Conservation (phyloP, 2,888 invertebrate species). For the Chromoteleia sp. region DNA sequence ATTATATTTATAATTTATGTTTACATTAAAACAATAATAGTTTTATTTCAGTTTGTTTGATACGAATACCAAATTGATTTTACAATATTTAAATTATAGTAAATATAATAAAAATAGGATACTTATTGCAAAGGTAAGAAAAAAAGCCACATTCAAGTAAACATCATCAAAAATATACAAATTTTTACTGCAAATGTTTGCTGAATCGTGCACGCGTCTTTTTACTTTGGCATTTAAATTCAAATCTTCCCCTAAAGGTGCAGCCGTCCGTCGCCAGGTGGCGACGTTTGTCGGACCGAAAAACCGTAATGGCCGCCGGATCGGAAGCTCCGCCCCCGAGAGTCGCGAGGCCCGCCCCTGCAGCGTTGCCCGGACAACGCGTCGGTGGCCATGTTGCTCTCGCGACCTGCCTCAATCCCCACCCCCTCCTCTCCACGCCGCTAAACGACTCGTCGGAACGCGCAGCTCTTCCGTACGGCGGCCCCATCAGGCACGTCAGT, state of each 20-base stretch:
- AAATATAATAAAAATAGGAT: no score
- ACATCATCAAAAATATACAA: no score
- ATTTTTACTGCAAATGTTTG: no score
- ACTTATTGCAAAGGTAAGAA: no score
- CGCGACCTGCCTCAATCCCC: conserved; percentile 81
- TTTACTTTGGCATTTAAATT: conserved; percentile 16
- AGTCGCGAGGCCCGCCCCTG: conserved; percentile 67
- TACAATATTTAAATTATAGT: no score
- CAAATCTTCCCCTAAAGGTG: conserved; percentile 38
- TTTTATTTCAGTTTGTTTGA: no score
- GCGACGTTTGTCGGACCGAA: conserved; percentile 78
- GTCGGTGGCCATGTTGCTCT: conserved; percentile 79
- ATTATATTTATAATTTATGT: no score
- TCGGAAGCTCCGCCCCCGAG: conserved; percentile 77
- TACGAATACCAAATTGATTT: no score
- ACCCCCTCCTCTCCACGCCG: conserved; percentile 62
- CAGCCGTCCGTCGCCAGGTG: conserved; percentile 73
- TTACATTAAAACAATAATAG: no score
- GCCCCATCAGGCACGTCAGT: conserved; percentile 34
- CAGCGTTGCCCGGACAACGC: conserved; percentile 78
- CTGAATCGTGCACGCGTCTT: no score
- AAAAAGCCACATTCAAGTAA: no score
- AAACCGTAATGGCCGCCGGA: conserved; percentile 79
- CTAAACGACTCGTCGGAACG: conserved; percentile 50
- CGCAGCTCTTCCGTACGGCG: conserved; percentile 11